Conservation (phyloP, 2,113 vertebrate genomes). For the Python bivittatus region DNA sequence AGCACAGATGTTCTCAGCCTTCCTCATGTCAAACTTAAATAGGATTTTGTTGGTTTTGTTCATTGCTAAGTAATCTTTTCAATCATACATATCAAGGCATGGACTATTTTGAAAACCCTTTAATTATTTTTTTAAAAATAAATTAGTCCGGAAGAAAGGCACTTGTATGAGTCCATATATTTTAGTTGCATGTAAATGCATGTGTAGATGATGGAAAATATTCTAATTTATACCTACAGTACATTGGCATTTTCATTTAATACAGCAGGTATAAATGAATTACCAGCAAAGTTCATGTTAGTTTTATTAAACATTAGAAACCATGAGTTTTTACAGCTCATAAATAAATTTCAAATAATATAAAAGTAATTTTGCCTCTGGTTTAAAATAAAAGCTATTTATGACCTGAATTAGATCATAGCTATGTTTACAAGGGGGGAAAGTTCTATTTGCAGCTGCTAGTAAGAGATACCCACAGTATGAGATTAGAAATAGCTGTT, state of each 20-base stretch:
- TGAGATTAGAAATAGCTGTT: conserved; percentile 69
- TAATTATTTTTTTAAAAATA: conserved; percentile 60
- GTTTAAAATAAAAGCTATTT: conserved; percentile 63
- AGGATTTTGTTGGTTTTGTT: conserved; percentile 72
- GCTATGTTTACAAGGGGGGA: conserved; percentile 74
- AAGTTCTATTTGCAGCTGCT: conserved; percentile 74
- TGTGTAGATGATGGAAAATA: conserved; percentile 80
- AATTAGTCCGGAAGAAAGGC: conserved; percentile 74
- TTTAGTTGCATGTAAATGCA: conserved; percentile 88
- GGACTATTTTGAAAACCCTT: conserved; percentile 78
- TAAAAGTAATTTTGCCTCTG: conserved; percentile 77
- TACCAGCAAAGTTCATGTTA: conserved; percentile 65
- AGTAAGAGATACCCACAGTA: conserved; percentile 68
- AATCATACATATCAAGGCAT: conserved; percentile 86
- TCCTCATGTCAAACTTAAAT: conserved; percentile 92
- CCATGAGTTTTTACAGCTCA: conserved; percentile 59
- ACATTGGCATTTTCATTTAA: conserved; percentile 60
- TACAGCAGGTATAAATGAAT: conserved; percentile 72
- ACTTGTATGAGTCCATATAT: conserved; percentile 70
- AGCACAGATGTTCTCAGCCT: conserved; percentile 84
- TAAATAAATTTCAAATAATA: conserved; percentile 63
- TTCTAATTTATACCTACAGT: conserved; percentile 71
- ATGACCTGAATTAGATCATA: conserved; percentile 72
- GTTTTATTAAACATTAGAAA: conserved; percentile 62
- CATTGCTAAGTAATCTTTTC: conserved; percentile 78